Evolutionary conservation across 2,888 invertebrate species (phyloP), one percentile per base, ranked within the genome.

Genomic region (Azorinus chamasolen): DNA sequence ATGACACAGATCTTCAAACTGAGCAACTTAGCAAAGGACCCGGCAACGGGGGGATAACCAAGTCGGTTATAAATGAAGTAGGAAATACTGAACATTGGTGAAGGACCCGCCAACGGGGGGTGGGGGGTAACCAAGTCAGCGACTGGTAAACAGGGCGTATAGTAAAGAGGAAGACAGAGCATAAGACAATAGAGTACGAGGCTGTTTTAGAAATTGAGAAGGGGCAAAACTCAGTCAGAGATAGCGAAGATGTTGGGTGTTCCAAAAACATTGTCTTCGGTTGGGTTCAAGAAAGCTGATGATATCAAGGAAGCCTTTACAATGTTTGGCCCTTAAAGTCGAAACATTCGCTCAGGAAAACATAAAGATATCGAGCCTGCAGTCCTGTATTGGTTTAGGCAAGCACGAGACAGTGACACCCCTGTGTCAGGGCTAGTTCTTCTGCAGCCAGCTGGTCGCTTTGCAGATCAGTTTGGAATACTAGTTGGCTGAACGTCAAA

Each of bases 281-380:
- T 39, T 14, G 74, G 74, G 74, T 18, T 79, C 4, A 79, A 79
- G 55, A 79, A 70, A 3, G 54, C 48, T 20, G 74, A 79, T 1
- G 27, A 18, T 16, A 79, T 79, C 3, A 79, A 74, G 46, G 64
- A 71, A n/a, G 59, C 59, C 14, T 79, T 41, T 41, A 22, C 27
- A 24, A 57, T 68, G 25, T 55, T 68, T 24, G 68, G 68, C 16
- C 68, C 68, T 10, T 57, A 68, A 37, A 54, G 68, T 25, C 20
- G 46, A 18, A 20, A 27, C 1, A 59, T 51, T 18, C 20, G 57
- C 37, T 20, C 16, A 8, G 66, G 51, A n/a, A 25, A 6, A 4
- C 63, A 27, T 57, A 54, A 46, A 50, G 77, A 77, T 5, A 25
- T 73, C 4, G 66, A 77, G 24, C 24, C 8, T 18, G 59, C 59